These are phyloP conservation scores for Porphyrio hochstetteri DNA, from an alignment of 2,113 vertebrate genomes.

Conservation along the genomic window DNA sequence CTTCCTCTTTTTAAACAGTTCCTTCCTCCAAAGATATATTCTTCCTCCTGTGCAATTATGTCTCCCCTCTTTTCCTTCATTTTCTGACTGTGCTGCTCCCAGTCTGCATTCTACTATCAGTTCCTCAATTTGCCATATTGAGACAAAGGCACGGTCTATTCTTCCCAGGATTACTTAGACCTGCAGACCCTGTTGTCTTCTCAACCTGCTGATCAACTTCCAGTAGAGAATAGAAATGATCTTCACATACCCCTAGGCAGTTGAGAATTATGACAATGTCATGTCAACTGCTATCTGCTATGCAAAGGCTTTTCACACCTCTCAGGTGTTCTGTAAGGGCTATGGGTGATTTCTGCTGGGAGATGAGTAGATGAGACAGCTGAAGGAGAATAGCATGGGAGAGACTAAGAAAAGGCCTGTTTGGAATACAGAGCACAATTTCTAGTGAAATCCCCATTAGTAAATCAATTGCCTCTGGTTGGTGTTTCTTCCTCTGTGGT, in stretches of 20 bases:
- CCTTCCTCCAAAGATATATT: background rate
- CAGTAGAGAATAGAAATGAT: background rate
- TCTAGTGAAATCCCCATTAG: background rate
- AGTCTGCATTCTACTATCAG: background rate
- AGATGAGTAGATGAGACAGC: background rate
- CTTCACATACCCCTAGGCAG: background rate
- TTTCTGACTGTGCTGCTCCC: background rate
- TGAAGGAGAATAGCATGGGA: background rate
- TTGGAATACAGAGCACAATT: background rate
- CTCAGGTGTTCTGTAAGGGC: background rate
- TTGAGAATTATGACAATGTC: background rate
- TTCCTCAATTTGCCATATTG: background rate
- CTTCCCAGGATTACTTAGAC: background rate
- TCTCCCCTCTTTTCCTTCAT: background rate
- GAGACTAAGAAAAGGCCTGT: background rate
- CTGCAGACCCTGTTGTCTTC: background rate
- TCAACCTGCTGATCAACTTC: background rate
- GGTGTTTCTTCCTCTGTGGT: background rate
- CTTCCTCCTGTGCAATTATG: background rate
- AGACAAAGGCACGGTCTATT: background rate
- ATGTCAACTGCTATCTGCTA: background rate
- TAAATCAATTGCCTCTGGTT: background rate
- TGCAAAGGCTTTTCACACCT: background rate
- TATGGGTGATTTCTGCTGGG: background rate
- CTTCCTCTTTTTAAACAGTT: background rate